phyloP scores from a whole-genome alignment of 2,797 vertebrate species.

The Varecia variegata region DNA sequence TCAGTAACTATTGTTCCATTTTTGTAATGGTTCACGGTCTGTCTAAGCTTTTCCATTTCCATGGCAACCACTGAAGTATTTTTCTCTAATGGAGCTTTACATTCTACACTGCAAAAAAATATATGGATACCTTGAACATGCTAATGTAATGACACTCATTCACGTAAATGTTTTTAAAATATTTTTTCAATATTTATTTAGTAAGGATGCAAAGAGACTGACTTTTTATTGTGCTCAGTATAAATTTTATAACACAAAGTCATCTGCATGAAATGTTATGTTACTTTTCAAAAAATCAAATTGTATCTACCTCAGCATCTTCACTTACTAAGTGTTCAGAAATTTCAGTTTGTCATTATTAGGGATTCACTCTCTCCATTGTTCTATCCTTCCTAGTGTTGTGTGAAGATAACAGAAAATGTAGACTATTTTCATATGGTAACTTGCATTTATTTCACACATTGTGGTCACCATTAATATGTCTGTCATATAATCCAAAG shows the following conservation, averaged over 20 bases:
- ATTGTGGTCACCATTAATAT: not conserved
- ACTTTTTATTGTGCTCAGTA: not conserved
- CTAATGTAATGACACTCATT: not conserved
- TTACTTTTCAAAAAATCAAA: not conserved
- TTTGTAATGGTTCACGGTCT: not conserved
- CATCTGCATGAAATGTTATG: not conserved
- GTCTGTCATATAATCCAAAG: not conserved
- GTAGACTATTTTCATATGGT: not conserved
- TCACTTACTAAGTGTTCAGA: not conserved
- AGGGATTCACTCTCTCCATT: rapidly evolving
- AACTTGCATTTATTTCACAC: not conserved
- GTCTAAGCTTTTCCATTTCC: not conserved
- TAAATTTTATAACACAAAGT: not conserved
- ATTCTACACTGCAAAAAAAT: not conserved
- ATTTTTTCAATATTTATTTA: not conserved
- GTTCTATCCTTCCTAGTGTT: not conserved
- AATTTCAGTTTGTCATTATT: not conserved
- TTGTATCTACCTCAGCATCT: not conserved
- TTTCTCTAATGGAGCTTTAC: not conserved
- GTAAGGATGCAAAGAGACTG: not conserved
- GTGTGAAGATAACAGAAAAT: not conserved
- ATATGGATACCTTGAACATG: not conserved
- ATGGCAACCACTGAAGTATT: not conserved
- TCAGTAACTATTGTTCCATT: not conserved
- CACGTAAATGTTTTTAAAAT: not conserved